phyloP scores from a whole-genome alignment of 2,113 vertebrate genomes.

The Casuarius casuarius region DNA sequence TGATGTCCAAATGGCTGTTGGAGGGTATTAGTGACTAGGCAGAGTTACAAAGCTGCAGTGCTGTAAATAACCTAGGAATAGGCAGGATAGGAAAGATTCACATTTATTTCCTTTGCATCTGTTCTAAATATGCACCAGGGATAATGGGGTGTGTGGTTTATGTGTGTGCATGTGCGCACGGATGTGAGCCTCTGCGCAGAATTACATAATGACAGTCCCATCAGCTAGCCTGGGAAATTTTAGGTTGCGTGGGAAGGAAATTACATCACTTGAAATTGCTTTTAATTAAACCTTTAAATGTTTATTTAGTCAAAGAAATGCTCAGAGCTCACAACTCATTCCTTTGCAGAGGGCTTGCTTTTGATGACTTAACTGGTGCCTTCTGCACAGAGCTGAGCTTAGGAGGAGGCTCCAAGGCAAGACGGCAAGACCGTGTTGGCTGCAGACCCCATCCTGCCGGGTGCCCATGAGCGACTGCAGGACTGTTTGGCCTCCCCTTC shows the following conservation, averaged over 20 bases:
- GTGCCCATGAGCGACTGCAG: accelerated
- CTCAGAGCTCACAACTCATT: background rate
- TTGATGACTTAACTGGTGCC: background rate
- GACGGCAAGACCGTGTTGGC: too few relatives aligned
- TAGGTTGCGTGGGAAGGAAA: background rate
- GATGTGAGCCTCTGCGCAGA: background rate
- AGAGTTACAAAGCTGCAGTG: conserved; percentile 4
- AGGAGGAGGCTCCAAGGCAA: background rate
- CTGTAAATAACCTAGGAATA: conserved; percentile 35
- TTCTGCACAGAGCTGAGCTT: background rate
- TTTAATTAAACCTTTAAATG: conserved; percentile 46
- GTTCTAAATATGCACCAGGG: background rate
- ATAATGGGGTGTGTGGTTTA: background rate
- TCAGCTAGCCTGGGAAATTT: background rate
- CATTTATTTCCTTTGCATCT: background rate
- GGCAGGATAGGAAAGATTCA: background rate
- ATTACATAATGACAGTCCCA: background rate
- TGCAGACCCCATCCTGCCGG: background rate
- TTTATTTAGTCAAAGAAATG: background rate
- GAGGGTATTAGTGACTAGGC: conserved; percentile 12
- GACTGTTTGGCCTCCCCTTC: background rate
- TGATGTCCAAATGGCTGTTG: conserved; percentile 64
- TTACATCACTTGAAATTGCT: background rate
- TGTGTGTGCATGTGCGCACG: background rate
- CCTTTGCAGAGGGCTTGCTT: accelerated